These are phyloP conservation scores for Dendrolimus pini DNA, from an alignment of 2,888 invertebrate genomes.

Conservation along the genomic window DNA sequence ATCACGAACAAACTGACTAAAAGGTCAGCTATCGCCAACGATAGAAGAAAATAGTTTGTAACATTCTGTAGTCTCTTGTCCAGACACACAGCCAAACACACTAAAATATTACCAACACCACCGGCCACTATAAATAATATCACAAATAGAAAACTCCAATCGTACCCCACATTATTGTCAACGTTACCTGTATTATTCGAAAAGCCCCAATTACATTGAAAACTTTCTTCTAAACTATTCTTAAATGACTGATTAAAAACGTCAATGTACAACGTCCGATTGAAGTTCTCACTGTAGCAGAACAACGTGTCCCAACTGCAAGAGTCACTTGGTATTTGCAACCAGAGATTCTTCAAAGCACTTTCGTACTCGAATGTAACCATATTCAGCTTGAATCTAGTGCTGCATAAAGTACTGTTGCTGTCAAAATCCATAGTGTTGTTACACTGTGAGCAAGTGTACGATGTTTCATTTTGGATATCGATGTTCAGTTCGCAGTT, in stretches of 20 bases:
- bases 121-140: slow-evolving; percentile 92
- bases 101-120: slow-evolving; percentile 93
- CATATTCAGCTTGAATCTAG: slow-evolving; percentile 61
- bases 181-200: slow-evolving; percentile 37
- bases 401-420: slow-evolving; percentile 53
- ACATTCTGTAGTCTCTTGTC: slow-evolving; percentile 95
- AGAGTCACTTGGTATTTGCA: slow-evolving; percentile 45
- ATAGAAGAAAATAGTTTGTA: slow-evolving; percentile 96
- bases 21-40: slow-evolving; percentile 94
- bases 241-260: slow-evolving; percentile 28
- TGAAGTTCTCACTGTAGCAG: slow-evolving; percentile 42
- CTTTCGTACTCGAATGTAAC: slow-evolving; percentile 54
- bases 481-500: slow-evolving; percentile 56
- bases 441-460: slow-evolving; percentile 52
- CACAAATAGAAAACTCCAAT: slow-evolving; percentile 91
- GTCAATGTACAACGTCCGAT: slow-evolving; percentile 56
- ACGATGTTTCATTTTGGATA: slow-evolving; percentile 65
- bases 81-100: slow-evolving; percentile 93
- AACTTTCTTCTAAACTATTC: slow-evolving; percentile 33
- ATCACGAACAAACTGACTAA: slow-evolving; percentile 96
- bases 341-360: slow-evolving; percentile 58
- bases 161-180: slow-evolving; percentile 63
- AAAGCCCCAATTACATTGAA: slow-evolving; percentile 57
- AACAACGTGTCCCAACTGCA: slow-evolving; percentile 50
- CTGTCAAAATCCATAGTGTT: slow-evolving; percentile 36